Percentiles rank a stretch among this genome's conserved stretches.
Evolutionary conservation across 2,888 invertebrate species (phyloP).

Genomic region (Pharmacophagus antenor): DNA sequence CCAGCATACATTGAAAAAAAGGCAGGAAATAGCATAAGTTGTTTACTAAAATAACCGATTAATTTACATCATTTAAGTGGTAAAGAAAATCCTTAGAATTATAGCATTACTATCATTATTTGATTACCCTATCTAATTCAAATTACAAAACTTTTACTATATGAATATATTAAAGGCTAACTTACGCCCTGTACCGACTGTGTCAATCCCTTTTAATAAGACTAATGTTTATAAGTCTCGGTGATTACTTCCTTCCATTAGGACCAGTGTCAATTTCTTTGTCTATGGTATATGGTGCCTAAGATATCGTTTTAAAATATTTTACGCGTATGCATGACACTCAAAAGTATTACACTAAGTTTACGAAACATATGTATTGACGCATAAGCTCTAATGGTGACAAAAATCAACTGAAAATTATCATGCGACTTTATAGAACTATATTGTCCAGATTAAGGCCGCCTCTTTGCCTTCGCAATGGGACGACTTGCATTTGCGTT

Average conservation of each 20-base stretch:
- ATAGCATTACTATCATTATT: conserved; percentile 14
- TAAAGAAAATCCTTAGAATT: conserved; percentile 15
- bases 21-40: too few relatives aligned
- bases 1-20: too few relatives aligned
- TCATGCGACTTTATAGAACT: not conserved
- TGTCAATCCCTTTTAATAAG: conserved; percentile 21
- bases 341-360: too few relatives aligned
- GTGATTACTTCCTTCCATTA: conserved; percentile 26
- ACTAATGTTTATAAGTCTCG: conserved; percentile 23
- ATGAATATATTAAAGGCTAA: conserved; percentile 21
- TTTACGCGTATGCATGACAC: not conserved
- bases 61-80: not conserved
- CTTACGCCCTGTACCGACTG: conserved; percentile 7
- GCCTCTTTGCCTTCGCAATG: conserved; percentile 44
- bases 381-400: too few relatives aligned
- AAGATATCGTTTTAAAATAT: not conserved
- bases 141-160: conserved; percentile 13
- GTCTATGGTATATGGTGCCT: not conserved
- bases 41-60: not conserved
- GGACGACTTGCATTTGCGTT: conserved; percentile 35
- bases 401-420: too few relatives aligned
- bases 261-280: conserved; percentile 11
- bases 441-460: conserved; percentile 43
- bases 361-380: too few relatives aligned
- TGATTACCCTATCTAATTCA: conserved; percentile 17